A percentile compares a stretch with the other conserved stretches of the same genome.
Evolutionary conservation across 1,140 invertebrate genomes (phyloP).

Genomic region (Myzus persicae): DNA sequence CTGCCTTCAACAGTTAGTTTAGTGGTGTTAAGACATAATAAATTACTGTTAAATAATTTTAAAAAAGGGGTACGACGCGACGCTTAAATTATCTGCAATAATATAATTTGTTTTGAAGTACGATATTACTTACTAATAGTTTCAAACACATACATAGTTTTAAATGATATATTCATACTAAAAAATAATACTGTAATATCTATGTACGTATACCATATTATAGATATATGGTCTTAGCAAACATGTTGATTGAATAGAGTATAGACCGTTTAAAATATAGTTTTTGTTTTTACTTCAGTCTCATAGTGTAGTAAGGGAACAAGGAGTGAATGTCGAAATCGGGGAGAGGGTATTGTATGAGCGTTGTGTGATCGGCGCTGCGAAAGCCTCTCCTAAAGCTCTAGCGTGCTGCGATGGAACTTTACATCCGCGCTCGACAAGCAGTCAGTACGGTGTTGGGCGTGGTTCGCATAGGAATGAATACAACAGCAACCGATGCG

Average conservation of each 20-base stretch:
- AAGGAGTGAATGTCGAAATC: background rate
- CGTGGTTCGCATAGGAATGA: slow-evolving; percentile 56
- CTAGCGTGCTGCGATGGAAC: slow-evolving; percentile 55
- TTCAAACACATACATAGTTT: background rate
- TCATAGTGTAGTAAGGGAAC: background rate
- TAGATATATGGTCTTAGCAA: background rate
- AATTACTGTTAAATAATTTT: background rate
- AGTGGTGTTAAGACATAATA: background rate
- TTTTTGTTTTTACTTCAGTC: background rate
- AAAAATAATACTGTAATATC: background rate
- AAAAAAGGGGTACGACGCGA: background rate
- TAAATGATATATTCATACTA: background rate
- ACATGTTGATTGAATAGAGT: background rate
- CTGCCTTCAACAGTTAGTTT: background rate
- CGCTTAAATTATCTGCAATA: background rate
- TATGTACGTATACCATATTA: background rate
- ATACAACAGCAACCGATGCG: slow-evolving; percentile 25
- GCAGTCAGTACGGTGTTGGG: slow-evolving; percentile 55
- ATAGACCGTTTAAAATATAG: background rate
- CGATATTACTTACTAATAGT: background rate
- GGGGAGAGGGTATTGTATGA: slow-evolving; percentile 8
- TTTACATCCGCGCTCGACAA: slow-evolving; percentile 49
- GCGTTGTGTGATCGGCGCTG: slow-evolving; percentile 26
- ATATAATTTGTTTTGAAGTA: background rate
- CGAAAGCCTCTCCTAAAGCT: slow-evolving; percentile 42